Percentiles rank a stretch among this genome's conserved stretches.
phyloP scores from a whole-genome alignment of 1,140 invertebrate genomes.

The Scaptomyza graminum region DNA sequence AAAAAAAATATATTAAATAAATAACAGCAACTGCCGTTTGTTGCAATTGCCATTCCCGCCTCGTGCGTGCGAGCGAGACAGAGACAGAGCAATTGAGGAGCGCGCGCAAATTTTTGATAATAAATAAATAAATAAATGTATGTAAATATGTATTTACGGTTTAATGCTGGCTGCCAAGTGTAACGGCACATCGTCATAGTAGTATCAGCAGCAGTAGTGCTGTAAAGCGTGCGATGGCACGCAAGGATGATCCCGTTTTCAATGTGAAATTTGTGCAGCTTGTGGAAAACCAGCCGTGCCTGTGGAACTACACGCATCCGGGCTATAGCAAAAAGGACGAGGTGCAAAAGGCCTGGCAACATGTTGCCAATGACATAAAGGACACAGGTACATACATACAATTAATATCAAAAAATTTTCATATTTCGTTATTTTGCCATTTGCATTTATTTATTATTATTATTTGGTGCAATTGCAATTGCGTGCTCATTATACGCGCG shows the following conservation, averaged over 20 bases:
- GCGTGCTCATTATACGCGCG: slow-evolving; percentile 62
- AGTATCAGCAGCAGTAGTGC: too few relatives aligned
- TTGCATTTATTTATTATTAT: slow-evolving; percentile 34
- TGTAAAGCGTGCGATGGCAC: slow-evolving; percentile 57
- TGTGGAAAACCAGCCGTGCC: slow-evolving; percentile 70
- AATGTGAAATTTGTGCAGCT: slow-evolving; percentile 81
- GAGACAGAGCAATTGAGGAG: not conserved
- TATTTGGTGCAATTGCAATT: slow-evolving; percentile 51
- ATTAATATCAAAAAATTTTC: too few relatives aligned
- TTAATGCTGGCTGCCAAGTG: slow-evolving; percentile 11
- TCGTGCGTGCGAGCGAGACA: not conserved
- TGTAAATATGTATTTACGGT: not conserved
- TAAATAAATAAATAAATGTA: not conserved
- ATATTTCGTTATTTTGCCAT: too few relatives aligned
- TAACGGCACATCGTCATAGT: slow-evolving; percentile 12
- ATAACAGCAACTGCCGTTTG: slow-evolving; percentile 9
- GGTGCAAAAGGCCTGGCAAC: slow-evolving; percentile 78
- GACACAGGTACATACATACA: slow-evolving; percentile 62
- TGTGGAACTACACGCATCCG: slow-evolving; percentile 78
- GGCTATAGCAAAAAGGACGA: slow-evolving; percentile 82
- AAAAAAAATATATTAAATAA: slow-evolving; percentile 8
- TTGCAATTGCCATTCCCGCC: slow-evolving; percentile 12
- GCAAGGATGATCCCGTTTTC: slow-evolving; percentile 82
- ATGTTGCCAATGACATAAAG: slow-evolving; percentile 80
- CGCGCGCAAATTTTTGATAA: slow-evolving; percentile 27